Percentiles rank a stretch among this genome's conserved stretches.
phyloP scores from a whole-genome alignment of 2,113 vertebrate species.

The Corythaixoides concolor region DNA sequence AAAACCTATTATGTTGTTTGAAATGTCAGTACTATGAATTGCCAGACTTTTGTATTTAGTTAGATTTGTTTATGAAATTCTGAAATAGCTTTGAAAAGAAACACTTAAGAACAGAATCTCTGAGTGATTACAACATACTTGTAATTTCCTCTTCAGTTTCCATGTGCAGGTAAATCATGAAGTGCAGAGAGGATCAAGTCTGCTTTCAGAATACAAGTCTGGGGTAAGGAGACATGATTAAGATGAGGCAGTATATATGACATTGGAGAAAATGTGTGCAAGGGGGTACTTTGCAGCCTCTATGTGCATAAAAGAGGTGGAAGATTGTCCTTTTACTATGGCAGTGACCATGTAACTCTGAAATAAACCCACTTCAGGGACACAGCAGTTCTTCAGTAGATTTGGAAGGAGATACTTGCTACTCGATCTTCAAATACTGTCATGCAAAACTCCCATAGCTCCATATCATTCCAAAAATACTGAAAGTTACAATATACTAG shows the following conservation, averaged over 20 bases:
- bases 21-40: neutral
- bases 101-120: neutral
- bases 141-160: neutral
- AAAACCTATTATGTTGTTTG: neutral
- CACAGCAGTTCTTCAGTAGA: neutral
- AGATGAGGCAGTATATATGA: neutral
- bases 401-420: neutral
- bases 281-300: neutral
- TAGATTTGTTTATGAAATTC: neutral
- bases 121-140: neutral
- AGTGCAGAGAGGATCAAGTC: neutral
- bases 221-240: neutral
- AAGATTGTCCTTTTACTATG: neutral
- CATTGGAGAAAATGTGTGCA: neutral
- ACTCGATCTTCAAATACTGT: neutral
- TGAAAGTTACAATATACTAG: neutral
- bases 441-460: neutral
- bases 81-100: neutral
- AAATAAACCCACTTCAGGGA: neutral
- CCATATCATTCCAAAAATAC: neutral
- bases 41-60: neutral
- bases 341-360: neutral
- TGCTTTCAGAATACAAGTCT: neutral
- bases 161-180: neutral
- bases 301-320: no score